Base-by-base conservation (phyloP, 2,797 vertebrate species). In the Triplophysa yarkandensis region DNA sequence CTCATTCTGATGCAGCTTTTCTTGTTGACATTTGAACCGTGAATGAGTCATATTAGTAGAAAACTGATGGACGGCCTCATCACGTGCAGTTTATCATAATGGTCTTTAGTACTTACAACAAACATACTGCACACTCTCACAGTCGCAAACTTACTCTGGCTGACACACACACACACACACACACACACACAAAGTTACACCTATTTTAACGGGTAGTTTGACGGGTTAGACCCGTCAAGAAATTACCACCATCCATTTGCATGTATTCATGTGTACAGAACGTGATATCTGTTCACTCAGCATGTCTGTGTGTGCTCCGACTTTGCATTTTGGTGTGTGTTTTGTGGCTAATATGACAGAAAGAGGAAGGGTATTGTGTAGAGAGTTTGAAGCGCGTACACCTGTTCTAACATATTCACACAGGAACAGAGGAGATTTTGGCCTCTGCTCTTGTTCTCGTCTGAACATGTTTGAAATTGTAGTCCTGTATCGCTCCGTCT, bases 361-460 rank as follows among this genome's bases (percentile, higher is more conserved):
- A 64, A 28, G 27, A 50, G 71, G 58, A 67, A 74, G 46, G 71
- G 68, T 17, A 63, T 58, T 80, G 70, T 68, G 36, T 64, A 68
- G 78, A 82, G 76, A 70, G 78, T 71, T 78, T 83, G 77, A 83
- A 78, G 60, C 58, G 69, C 70, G 19, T 84, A 81, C 85, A 85
- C 81, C 79, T 84, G 82, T 84, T 76, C 65, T 44, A 48, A 57
- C 78, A 85, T 80, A 84, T 86, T 85, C 76, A 80, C n/a, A 50
- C 36, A 82, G 85, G 82, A 83, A 75, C 61, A 71, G 16, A 43
- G 82, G 72, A 77, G 71, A 68, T 66, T 77, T 82, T 64, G 62
- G 64, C 74, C 68, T 82, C 66, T 72, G 79, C 70, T 60, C 32
- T 60, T 30, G 68, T 43, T 68, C 82, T 62, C 39, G 6, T 44